phyloP scores from a whole-genome alignment of 2,797 vertebrate species.

The Phyllotis vaccarum region DNA sequence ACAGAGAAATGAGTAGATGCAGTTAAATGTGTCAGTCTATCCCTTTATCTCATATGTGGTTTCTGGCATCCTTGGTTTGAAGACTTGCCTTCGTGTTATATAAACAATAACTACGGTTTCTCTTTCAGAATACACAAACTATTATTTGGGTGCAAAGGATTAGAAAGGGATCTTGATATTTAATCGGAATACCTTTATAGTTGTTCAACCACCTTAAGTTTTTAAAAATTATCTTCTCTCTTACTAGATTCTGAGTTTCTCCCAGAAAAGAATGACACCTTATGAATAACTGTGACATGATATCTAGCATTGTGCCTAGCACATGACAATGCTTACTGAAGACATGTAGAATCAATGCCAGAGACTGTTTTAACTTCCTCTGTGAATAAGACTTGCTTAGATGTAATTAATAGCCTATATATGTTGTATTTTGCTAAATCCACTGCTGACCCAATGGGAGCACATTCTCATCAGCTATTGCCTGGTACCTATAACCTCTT shows the following conservation, averaged over 20 bases:
- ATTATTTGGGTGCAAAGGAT: background rate
- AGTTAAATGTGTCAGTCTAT: conserved; percentile 35
- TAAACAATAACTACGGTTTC: conserved; percentile 45
- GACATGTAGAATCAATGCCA: conserved; percentile 1
- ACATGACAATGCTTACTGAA: conserved; percentile 42
- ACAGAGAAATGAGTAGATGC: conserved; percentile 52
- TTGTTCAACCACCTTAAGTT: conserved; percentile 9
- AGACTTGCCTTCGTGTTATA: conserved; percentile 20
- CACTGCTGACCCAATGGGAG: conserved; percentile 46
- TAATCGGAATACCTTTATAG: conserved; percentile 43
- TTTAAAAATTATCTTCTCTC: conserved; percentile 47
- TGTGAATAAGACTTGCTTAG: conserved; percentile 51
- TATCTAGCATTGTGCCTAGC: conserved; percentile 24
- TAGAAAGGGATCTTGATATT: conserved; percentile 28
- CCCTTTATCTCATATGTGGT: background rate
- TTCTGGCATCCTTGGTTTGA: conserved; percentile 13
- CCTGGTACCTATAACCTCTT: conserved; percentile 61
- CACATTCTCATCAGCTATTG: conserved; percentile 57
- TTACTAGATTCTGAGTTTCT: conserved; percentile 50
- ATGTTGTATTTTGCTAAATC: conserved; percentile 57
- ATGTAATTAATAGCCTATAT: conserved; percentile 50
- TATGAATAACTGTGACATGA: conserved; percentile 28
- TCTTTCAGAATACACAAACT: conserved; percentile 52
- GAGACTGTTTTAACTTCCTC: conserved; percentile 56
- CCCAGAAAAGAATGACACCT: conserved; percentile 42